Evolutionary conservation across 2,113 vertebrate genomes (phyloP).

Genomic region (Condylura cristata): DNA sequence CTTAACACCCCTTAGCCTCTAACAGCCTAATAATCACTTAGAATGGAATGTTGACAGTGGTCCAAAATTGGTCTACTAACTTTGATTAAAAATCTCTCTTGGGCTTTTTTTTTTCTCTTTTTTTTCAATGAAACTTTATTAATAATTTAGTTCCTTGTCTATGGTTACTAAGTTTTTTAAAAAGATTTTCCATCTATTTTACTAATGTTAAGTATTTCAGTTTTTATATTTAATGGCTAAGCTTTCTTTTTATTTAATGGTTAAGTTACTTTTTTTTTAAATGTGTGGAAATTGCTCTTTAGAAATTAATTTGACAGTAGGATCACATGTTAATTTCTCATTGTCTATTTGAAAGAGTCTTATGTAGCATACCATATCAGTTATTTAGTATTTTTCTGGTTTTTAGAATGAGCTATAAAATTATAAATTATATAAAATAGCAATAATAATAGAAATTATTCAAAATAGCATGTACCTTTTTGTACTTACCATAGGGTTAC

Average conservation of each 20-base stretch:
- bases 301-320: neutral
- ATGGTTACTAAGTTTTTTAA: neutral
- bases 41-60: neutral
- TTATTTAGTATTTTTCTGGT: slow-evolving; percentile 16
- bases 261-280: slow-evolving; percentile 8
- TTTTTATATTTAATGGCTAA: slow-evolving; percentile 34
- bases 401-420: slow-evolving; percentile 20
- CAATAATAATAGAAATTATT: no score
- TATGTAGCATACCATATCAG: slow-evolving; percentile 20
- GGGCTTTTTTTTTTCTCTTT: neutral
- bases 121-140: slow-evolving; percentile 5
- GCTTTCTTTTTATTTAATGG: no score
- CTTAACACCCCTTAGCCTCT: neutral
- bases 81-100: neutral
- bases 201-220: slow-evolving; percentile 41
- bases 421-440: no score
- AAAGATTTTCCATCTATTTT: neutral
- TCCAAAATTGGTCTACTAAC: neutral
- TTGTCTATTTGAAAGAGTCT: neutral
- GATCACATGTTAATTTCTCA: neutral
- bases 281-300: neutral
- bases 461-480: slow-evolving; percentile 13
- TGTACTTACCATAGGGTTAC: neutral
- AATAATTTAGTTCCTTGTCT: neutral
- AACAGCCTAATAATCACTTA: neutral